Base-by-base conservation (phyloP, 2,113 vertebrate genomes). In the Dicrurus megarhynchus region DNA sequence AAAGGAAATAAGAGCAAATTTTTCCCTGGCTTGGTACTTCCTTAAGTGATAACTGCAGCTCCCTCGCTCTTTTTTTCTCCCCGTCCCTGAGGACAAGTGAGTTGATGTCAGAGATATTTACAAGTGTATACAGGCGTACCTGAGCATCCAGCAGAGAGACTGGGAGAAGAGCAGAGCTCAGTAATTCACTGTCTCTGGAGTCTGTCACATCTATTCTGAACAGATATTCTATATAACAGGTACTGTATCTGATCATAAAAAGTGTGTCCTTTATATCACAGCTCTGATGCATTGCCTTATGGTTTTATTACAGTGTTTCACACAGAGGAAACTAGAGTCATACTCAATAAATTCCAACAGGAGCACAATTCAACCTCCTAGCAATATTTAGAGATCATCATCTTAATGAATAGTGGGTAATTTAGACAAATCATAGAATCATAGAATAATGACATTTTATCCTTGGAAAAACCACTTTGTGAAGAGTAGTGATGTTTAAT, bases 121-220 rank as follows among this genome's bases (percentile, higher is more conserved):
- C 71, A 89, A 37, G 68, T 49, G 26, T 64, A 21, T 59, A 41
- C 27, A 91, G 79, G 35, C 59, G 17, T 67, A 71, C 44, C 63
- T 80, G 68, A 70, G 47, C 55, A 81, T 75, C 52, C 7, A 9
- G 41, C 53, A 47, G 64, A 94, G 56, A 75, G 55, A 53, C 13
- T 74, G 76, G 68, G 74, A 64, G 67, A 80, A 90, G 44, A 39
- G 41, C 76, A 92, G 68, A 93, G 64, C 71, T 91, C 87, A 78
- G 68, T 88, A 68, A 96, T 86, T 96, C 95, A 95, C 76, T 75
- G 64, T 71, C 90, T 70, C 85, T 79, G 63, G 74, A 77, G 68
- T 71, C 71, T 94, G 83, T 81, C 90, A 87, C 83, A 84, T 95
- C 76, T 61, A 81, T 92, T 93, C 73, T 90, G 83, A 95, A 46